Evolutionary conservation across 2,888 invertebrate genomes (phyloP).

Genomic region (Dione vanillae): DNA sequence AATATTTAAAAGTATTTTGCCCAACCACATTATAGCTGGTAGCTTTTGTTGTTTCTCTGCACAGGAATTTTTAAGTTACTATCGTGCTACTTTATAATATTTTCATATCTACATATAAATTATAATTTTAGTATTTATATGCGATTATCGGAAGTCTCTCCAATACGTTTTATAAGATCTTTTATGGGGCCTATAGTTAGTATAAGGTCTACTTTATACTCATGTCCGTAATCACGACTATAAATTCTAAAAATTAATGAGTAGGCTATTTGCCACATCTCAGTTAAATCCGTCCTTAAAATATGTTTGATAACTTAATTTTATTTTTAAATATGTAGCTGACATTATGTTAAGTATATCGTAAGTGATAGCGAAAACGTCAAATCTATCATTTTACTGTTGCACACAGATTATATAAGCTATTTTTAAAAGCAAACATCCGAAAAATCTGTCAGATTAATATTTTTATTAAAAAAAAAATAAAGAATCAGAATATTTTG

Average conservation of each 20-base stretch:
- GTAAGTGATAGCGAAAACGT: neutral
- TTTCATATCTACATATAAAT: neutral
- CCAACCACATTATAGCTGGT: constrained; percentile 69
- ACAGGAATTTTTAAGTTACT: neutral
- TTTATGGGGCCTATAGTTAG: constrained; percentile 68
- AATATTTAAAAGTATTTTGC: constrained; percentile 67
- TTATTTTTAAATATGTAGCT: neutral
- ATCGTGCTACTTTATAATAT: neutral
- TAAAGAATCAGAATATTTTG: too few relatives aligned
- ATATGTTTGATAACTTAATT: constrained; percentile 10
- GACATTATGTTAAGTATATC: constrained; percentile 5
- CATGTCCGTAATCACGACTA: constrained; percentile 68
- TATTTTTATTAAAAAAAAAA: neutral
- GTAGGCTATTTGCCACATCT: constrained; percentile 81
- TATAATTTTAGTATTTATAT: constrained; percentile 3
- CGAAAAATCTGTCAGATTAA: neutral
- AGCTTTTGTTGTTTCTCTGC: neutral
- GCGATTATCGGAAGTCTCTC: constrained; percentile 49
- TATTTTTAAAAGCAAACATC: neutral
- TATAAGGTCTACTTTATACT: constrained; percentile 75
- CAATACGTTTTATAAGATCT: constrained; percentile 63
- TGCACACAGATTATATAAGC: neutral
- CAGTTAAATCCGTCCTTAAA: constrained; percentile 47
- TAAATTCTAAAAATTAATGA: constrained; percentile 72
- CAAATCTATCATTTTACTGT: neutral